phyloP scores from a whole-genome alignment of 2,797 vertebrate species.

The Furcifer pardalis region DNA sequence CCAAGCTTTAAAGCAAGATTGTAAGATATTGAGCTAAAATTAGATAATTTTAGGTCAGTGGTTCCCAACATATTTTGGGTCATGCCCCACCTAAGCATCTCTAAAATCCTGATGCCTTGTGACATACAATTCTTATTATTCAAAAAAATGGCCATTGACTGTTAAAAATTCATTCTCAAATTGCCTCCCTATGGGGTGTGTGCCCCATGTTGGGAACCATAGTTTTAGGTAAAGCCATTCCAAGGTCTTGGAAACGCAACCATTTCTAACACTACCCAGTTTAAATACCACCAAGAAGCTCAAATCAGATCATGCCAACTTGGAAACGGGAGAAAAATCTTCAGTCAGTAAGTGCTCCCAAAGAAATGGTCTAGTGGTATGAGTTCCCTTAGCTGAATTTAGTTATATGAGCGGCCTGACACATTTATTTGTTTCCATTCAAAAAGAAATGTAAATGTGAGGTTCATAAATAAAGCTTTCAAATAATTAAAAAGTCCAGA shows the following conservation, averaged over 20 bases:
- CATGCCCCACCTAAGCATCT: too few relatives aligned
- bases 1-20: neutral
- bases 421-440: neutral
- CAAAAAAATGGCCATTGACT: too few relatives aligned
- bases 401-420: neutral
- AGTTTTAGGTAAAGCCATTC: neutral
- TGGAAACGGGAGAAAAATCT: neutral
- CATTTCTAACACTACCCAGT: neutral
- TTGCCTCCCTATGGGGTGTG: too few relatives aligned
- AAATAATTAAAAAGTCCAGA: constrained; percentile 9
- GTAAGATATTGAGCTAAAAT: neutral
- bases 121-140: too few relatives aligned
- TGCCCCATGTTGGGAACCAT: too few relatives aligned
- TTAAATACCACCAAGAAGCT: neutral
- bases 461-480: constrained; percentile 12
- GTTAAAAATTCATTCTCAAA: too few relatives aligned
- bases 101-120: too few relatives aligned
- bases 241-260: neutral
- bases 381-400: neutral
- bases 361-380: constrained; percentile 11
- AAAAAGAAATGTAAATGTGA: constrained; percentile 4
- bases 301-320: neutral
- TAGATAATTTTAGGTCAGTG: too few relatives aligned
- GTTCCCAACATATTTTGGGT: too few relatives aligned
- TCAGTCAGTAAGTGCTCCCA: constrained; percentile 1